These are phyloP conservation scores for Orthosia incerta DNA, from an alignment of 2,888 invertebrate species.

Conservation along the genomic window DNA sequence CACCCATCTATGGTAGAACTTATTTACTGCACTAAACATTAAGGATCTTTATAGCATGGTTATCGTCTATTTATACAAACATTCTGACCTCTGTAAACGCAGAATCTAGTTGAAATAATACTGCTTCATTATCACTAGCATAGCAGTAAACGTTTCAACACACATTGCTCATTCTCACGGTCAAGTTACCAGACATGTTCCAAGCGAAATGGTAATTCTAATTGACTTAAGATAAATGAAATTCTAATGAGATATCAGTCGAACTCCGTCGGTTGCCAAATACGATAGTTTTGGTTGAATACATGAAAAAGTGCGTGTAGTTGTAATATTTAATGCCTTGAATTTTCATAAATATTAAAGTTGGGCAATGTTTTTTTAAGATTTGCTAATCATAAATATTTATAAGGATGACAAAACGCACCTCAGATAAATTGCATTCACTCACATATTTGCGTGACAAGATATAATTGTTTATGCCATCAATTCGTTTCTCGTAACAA, in stretches of 20 bases:
- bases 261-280: slow-evolving; percentile 50
- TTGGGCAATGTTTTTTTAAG: slow-evolving; percentile 3
- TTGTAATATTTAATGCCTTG: slow-evolving; percentile 30
- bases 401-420: neutral
- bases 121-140: slow-evolving; percentile 21
- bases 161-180: slow-evolving; percentile 43
- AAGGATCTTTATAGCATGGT: slow-evolving; percentile 1
- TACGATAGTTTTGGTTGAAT: slow-evolving; percentile 47
- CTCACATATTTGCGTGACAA: neutral
- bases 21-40: slow-evolving; percentile 8
- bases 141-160: slow-evolving; percentile 30
- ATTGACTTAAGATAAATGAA: slow-evolving; percentile 55
- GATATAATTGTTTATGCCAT: neutral
- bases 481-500: neutral
- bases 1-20: neutral
- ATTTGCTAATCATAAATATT: slow-evolving; percentile 30
- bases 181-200: slow-evolving; percentile 52
- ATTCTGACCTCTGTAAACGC: slow-evolving; percentile 30
- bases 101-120: slow-evolving; percentile 36
- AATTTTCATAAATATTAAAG: slow-evolving; percentile 33
- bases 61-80: slow-evolving; percentile 39
- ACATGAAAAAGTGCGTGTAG: slow-evolving; percentile 43
- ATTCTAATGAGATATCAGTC: slow-evolving; percentile 52
- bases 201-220: slow-evolving; percentile 62
- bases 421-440: neutral